phyloP scores from a whole-genome alignment of 2,888 invertebrate species.

The Acanthoscelides obtectus region DNA sequence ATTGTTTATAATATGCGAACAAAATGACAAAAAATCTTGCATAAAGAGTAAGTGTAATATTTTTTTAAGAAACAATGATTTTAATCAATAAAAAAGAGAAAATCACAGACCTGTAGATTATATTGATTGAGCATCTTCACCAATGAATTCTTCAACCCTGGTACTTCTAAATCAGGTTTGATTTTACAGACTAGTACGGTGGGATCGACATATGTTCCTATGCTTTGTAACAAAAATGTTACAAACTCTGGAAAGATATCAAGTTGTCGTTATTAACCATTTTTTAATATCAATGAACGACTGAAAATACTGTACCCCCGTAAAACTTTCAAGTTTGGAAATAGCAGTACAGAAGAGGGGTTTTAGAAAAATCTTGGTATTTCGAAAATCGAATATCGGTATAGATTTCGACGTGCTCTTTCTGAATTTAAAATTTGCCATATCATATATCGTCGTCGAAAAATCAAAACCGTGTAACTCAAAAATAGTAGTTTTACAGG shows the following conservation, averaged over 20 bases:
- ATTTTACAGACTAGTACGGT: constrained; percentile 77
- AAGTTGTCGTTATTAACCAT: not conserved
- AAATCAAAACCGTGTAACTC: too few species aligned
- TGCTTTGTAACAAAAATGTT: constrained; percentile 64
- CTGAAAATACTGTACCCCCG: too few species aligned
- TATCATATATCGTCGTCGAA: too few species aligned
- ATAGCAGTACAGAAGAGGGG: too few species aligned
- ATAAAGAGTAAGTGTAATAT: not conserved
- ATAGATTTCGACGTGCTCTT: too few species aligned
- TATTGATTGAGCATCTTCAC: constrained; percentile 96
- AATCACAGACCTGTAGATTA: constrained; percentile 67
- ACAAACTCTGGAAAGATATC: constrained; percentile 55
- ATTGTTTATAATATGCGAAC: not conserved
- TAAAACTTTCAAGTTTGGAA: too few species aligned
- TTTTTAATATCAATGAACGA: not conserved
- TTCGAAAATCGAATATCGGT: too few species aligned
- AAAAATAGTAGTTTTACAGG: too few species aligned
- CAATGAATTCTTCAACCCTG: constrained; percentile 82
- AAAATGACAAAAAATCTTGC: not conserved
- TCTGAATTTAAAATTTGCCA: too few species aligned
- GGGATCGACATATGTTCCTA: constrained; percentile 86
- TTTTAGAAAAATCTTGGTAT: too few species aligned
- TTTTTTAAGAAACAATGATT: not conserved
- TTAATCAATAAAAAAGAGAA: not conserved
- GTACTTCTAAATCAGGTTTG: constrained; percentile 77